A percentile compares a stretch with the other conserved stretches of the same genome.
Conservation (phyloP, 2,797 vertebrate genomes). For the Hoplostethus atlanticus region DNA sequence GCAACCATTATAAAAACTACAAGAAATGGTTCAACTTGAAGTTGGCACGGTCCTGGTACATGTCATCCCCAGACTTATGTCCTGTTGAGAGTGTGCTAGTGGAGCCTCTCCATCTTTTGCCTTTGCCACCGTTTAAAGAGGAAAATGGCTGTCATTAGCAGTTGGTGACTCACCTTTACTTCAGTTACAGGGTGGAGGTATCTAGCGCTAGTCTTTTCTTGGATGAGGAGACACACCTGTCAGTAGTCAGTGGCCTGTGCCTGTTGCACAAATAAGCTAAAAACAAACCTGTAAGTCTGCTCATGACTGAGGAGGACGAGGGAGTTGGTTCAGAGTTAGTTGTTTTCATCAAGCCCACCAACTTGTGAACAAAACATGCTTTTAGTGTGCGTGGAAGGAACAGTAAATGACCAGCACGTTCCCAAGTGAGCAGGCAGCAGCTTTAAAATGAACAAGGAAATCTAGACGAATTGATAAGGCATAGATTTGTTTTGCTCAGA, state of each 20-base stretch:
- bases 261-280: neutral
- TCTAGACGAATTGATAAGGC: slow-evolving; percentile 1
- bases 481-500: slow-evolving; percentile 3
- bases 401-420: slow-evolving; percentile 7
- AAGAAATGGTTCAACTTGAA: too few species aligned
- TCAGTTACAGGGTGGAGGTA: slow-evolving; percentile 65
- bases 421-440: neutral
- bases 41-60: too few species aligned
- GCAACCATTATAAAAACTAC: too few species aligned
- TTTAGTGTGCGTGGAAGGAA: slow-evolving; percentile 18
- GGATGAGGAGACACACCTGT: slow-evolving; percentile 60
- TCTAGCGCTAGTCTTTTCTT: slow-evolving; percentile 41
- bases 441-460: slow-evolving; percentile 9
- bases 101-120: too few species aligned
- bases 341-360: slow-evolving; percentile 30
- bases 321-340: slow-evolving; percentile 16
- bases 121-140: slow-evolving; percentile 14
- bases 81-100: too few species aligned
- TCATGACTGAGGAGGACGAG: slow-evolving; percentile 37
- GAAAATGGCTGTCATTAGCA: slow-evolving; percentile 49
- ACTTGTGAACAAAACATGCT: slow-evolving; percentile 23
- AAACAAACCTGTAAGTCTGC: slow-evolving; percentile 22
- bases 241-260: slow-evolving; percentile 12
- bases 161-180: slow-evolving; percentile 69
- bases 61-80: too few species aligned